Percentiles rank a stretch among this genome's conserved stretches.
Conservation (phyloP, 2,888 invertebrate species). For the Scaeva pyrastri region DNA sequence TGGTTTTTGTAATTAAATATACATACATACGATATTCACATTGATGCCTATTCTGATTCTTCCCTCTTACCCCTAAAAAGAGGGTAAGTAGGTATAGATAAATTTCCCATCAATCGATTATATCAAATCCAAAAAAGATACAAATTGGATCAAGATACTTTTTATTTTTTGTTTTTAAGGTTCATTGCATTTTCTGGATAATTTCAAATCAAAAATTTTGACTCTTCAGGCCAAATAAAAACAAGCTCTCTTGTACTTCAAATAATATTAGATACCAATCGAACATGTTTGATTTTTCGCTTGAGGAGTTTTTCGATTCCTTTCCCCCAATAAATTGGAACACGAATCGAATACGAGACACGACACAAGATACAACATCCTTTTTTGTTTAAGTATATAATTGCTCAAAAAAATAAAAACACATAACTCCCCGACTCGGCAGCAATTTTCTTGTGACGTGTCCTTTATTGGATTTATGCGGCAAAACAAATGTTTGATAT, state of each 20-base stretch:
- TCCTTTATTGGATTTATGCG: conserved; percentile 73
- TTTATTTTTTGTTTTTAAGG: conserved; percentile 17
- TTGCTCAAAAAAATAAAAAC: conserved; percentile 44
- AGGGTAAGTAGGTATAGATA: background rate
- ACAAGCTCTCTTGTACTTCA: conserved; percentile 26
- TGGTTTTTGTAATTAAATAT: conserved; percentile 60
- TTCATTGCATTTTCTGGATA: conserved; percentile 54
- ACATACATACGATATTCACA: conserved; percentile 14
- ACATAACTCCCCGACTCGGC: background rate
- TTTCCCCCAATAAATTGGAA: background rate
- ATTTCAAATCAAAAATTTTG: conserved; percentile 36
- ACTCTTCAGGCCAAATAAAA: background rate
- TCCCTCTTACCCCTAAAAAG: no score
- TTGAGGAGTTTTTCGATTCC: conserved; percentile 32
- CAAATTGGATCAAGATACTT: background rate
- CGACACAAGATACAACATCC: conserved; percentile 21
- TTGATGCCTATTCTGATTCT: no score
- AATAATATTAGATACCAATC: conserved; percentile 58
- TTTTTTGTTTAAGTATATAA: conserved; percentile 47
- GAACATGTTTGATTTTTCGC: conserved; percentile 74
- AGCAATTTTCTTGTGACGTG: conserved; percentile 38
- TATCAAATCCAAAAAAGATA: background rate
- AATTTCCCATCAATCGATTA: conserved; percentile 48
- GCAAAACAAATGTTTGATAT: conserved; percentile 74
- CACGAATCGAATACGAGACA: background rate